Conservation (phyloP, 1,140 invertebrate genomes). For the Maconellicoccus hirsutus region DNA sequence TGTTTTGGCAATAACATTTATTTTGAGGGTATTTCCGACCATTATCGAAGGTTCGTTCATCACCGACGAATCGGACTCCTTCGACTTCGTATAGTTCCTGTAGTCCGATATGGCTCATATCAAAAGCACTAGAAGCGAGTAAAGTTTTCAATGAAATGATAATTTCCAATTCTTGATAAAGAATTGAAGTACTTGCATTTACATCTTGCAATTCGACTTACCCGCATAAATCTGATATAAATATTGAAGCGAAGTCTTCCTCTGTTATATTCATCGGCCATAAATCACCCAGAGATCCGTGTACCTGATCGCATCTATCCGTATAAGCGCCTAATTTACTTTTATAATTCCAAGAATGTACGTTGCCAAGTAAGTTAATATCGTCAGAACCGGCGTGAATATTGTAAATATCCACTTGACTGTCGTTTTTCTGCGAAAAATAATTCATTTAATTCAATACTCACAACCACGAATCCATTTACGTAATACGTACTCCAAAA, state of each 20-base stretch:
- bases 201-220: constrained; percentile 27
- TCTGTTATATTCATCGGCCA: constrained; percentile 48
- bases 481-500: background rate
- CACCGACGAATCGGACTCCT: constrained; percentile 14
- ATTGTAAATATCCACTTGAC: constrained; percentile 39
- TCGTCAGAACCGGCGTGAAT: constrained; percentile 52
- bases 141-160: background rate
- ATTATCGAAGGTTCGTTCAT: background rate
- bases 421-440: constrained; percentile 1
- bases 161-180: too few species aligned
- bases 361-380: constrained; percentile 47
- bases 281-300: constrained; percentile 65
- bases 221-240: constrained; percentile 55
- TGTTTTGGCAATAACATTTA: background rate
- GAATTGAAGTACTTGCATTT: too few species aligned
- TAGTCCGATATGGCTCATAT: background rate
- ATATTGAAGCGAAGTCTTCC: constrained; percentile 43
- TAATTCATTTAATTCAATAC: background rate
- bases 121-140: constrained; percentile 21
- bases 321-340: constrained; percentile 35
- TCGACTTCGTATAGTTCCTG: constrained; percentile 13
- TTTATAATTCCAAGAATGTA: constrained; percentile 55
- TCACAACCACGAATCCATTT: background rate
- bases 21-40: background rate
- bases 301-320: constrained; percentile 43